Evolutionary conservation across 2,888 invertebrate genomes (phyloP).

Genomic region (Chymomyza amoena): DNA sequence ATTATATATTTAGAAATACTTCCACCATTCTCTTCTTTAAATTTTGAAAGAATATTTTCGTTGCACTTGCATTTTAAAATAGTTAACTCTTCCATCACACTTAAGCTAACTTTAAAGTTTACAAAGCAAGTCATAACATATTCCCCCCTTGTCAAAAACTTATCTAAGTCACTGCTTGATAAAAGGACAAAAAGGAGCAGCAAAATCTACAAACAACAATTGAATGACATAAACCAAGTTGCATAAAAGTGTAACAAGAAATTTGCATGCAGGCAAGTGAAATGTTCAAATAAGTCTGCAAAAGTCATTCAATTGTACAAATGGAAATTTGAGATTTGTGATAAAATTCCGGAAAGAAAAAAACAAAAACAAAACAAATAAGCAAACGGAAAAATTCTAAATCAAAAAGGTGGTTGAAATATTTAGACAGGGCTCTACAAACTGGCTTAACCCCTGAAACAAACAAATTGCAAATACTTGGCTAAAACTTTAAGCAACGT

Average conservation of each 20-base stretch:
- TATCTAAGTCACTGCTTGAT: background rate
- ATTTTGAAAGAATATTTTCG: too few relatives aligned
- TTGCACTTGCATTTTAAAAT: too few relatives aligned
- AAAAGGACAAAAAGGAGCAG: constrained; percentile 6
- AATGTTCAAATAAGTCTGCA: constrained; percentile 50
- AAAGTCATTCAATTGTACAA: constrained; percentile 55
- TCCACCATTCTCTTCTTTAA: too few relatives aligned
- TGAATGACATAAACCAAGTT: background rate
- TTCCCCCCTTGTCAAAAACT: background rate
- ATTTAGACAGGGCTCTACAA: background rate
- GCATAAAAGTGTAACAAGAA: constrained; percentile 12
- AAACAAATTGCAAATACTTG: background rate
- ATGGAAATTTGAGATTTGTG: constrained; percentile 54
- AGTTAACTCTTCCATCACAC: too few relatives aligned
- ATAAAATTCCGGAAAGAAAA: constrained; percentile 37
- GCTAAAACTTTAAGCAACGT: background rate
- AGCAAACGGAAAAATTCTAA: background rate
- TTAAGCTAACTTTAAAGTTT: too few relatives aligned
- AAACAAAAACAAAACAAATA: background rate
- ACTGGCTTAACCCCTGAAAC: background rate
- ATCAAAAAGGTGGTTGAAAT: background rate
- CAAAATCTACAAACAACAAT: constrained; percentile 37
- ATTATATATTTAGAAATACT: too few relatives aligned
- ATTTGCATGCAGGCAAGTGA: constrained; percentile 51
- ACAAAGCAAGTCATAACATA: too few relatives aligned